A percentile compares a stretch with the other conserved stretches of the same genome.
Conservation (phyloP, 1,140 invertebrate genomes). For the Lepidostoma basale region DNA sequence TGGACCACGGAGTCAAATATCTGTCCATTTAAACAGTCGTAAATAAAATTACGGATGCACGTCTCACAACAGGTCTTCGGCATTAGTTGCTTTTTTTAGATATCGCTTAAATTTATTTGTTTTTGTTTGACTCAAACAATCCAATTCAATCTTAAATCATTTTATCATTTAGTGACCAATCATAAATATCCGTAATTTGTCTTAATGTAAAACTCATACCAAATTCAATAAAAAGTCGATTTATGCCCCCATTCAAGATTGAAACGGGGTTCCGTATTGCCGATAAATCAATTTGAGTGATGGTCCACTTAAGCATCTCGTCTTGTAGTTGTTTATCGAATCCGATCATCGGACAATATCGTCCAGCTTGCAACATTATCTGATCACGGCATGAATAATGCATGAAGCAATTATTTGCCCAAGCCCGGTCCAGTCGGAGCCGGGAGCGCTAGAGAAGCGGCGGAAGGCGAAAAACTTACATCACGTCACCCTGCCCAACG, state of each 20-base stretch:
- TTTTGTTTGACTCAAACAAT: too few species aligned
- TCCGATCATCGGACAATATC: conserved; percentile 19
- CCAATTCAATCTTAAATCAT: too few species aligned
- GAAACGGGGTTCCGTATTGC: conserved; percentile 7
- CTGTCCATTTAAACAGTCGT: too few species aligned
- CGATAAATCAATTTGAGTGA: conserved; percentile 29
- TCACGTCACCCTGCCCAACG: conserved; percentile 2
- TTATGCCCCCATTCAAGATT: conserved; percentile 7
- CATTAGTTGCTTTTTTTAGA: too few species aligned
- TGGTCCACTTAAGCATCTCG: conserved; percentile 11
- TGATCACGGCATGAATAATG: conserved; percentile 38
- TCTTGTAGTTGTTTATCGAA: conserved; percentile 8
- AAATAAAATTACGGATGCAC: too few species aligned
- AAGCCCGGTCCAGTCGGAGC: too few species aligned
- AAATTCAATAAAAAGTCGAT: conserved; percentile 31
- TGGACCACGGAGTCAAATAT: too few species aligned
- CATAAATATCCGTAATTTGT: conserved; percentile 13
- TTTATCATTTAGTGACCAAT: too few species aligned
- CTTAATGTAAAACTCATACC: conserved; percentile 15
- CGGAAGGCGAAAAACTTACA: not conserved
- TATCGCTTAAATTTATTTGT: too few species aligned
- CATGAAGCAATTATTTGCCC: conserved; percentile 37
- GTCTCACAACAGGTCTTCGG: too few species aligned
- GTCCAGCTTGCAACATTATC: conserved; percentile 30
- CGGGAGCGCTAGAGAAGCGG: conserved; percentile 3